phyloP scores from a whole-genome alignment of 2,113 vertebrate species.

The Struthidea cinerea region DNA sequence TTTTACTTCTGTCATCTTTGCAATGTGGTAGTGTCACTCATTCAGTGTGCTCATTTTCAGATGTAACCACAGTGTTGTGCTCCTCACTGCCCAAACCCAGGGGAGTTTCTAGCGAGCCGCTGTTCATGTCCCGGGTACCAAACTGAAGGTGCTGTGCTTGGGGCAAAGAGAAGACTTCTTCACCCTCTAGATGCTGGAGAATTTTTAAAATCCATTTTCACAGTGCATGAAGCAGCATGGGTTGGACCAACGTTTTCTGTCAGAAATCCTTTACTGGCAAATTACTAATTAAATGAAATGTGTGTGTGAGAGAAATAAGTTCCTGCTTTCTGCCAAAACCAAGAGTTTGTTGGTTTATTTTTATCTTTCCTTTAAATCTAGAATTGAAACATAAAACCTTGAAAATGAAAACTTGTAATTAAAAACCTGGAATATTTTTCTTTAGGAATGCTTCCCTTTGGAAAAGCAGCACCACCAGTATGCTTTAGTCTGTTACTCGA shows the following conservation, averaged over 20 bases:
- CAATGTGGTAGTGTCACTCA: not conserved
- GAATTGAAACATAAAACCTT: not conserved
- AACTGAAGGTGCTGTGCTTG: not conserved
- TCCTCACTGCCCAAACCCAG: rapidly evolving
- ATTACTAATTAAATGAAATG: not conserved
- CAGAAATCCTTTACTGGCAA: not conserved
- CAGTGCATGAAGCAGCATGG: not conserved
- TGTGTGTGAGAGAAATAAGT: not conserved
- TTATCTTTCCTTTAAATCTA: not conserved
- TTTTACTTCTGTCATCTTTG: not conserved
- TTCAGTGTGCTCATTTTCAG: not conserved
- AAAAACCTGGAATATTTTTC: not conserved
- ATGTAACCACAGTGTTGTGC: not conserved
- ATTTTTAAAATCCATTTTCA: not conserved
- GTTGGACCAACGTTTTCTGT: not conserved
- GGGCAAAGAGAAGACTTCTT: not conserved
- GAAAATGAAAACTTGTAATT: not conserved
- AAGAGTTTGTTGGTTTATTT: not conserved
- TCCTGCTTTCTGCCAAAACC: not conserved
- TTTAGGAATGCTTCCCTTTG: not conserved
- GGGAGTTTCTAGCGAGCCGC: not conserved
- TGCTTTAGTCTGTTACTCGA: not conserved
- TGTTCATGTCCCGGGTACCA: rapidly evolving
- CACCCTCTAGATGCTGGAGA: not conserved
- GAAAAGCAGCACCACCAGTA: not conserved